Evolutionary conservation across 2,113 vertebrate genomes (phyloP).

Genomic region (Tonatia bakeri): DNA sequence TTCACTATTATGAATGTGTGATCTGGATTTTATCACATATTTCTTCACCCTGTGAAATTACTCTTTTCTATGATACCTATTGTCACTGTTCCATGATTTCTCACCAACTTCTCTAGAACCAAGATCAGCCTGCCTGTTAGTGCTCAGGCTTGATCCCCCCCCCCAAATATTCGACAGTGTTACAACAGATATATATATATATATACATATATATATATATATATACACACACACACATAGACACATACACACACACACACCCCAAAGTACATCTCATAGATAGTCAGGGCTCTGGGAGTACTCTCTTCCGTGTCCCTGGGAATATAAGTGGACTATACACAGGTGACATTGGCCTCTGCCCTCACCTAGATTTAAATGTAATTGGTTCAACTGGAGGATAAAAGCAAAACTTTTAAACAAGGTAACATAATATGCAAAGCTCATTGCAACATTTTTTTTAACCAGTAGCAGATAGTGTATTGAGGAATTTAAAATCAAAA

Average conservation of each 20-base stretch:
- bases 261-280: not conserved
- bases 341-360: not conserved
- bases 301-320: not conserved
- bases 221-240: too few species aligned
- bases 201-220: too few species aligned
- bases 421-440: not conserved
- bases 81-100: not conserved
- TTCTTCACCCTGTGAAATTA: not conserved
- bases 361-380: not conserved
- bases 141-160: not conserved
- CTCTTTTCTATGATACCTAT: not conserved
- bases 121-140: not conserved
- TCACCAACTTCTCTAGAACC: not conserved
- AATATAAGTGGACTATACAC: not conserved
- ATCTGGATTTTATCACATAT: not conserved
- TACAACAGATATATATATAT: not conserved
- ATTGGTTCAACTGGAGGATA: not conserved
- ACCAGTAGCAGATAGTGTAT: slow-evolving; percentile 23
- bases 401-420: not conserved
- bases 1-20: not conserved
- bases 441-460: not conserved
- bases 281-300: not conserved
- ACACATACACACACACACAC: too few species aligned
- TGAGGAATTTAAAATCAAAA: slow-evolving; percentile 60
- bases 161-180: not conserved